Conservation (phyloP, 2,888 invertebrate species). For the Polia nebulosa region DNA sequence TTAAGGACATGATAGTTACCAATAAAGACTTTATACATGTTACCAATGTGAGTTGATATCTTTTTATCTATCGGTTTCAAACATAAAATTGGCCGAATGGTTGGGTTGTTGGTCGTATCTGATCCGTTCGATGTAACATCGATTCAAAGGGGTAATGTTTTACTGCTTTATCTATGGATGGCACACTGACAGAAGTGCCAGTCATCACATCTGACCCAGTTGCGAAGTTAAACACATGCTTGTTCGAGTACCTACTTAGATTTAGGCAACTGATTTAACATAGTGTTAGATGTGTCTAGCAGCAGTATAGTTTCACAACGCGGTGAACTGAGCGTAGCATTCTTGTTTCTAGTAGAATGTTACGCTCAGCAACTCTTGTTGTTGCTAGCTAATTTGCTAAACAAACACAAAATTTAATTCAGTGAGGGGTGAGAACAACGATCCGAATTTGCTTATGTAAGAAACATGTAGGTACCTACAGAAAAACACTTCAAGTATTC, state of each 20-base stretch:
- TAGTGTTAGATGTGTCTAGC: conserved; percentile 1
- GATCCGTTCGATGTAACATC: conserved; percentile 17
- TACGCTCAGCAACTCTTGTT: not conserved
- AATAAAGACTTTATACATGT: conserved; percentile 54
- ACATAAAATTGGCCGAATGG: conserved; percentile 13
- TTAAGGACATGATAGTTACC: conserved; percentile 53
- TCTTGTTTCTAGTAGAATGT: not conserved
- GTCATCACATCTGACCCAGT: conserved; percentile 46
- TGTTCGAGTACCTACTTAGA: conserved; percentile 31
- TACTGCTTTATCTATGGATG: conserved; percentile 32
- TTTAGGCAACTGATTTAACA: conserved; percentile 36
- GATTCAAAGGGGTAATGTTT: conserved; percentile 39
- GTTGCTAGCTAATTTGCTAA: not conserved
- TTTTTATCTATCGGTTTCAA: conserved; percentile 40
- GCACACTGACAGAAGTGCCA: conserved; percentile 35
- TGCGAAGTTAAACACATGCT: conserved; percentile 30
- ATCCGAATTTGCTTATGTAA: not conserved
- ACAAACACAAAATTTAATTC: not conserved
- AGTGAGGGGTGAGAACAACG: not conserved
- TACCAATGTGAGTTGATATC: conserved; percentile 57
- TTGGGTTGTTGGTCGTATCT: conserved; percentile 15
- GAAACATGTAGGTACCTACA: not conserved
- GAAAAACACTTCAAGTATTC: too few relatives aligned
- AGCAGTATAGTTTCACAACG: conserved; percentile 7
- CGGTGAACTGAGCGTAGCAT: not conserved